A percentile compares a stretch with the other conserved stretches of the same genome.
Conservation (phyloP, 2,113 vertebrate genomes). For the Danionella cerebrum region DNA sequence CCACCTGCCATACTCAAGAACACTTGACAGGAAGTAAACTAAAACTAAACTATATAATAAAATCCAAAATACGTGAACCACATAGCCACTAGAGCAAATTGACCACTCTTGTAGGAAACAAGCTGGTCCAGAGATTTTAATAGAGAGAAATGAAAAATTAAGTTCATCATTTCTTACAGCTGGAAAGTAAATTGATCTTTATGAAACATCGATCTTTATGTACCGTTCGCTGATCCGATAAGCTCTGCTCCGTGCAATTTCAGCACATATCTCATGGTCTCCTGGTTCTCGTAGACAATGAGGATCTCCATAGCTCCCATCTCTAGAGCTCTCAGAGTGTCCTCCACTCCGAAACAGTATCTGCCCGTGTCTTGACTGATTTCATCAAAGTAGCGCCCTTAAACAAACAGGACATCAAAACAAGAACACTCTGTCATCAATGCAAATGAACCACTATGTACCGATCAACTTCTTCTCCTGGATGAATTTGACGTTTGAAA, state of each 20-base stretch:
- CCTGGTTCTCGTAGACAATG: constrained; percentile 98
- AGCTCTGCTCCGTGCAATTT: constrained; percentile 91
- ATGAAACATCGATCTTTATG: background rate
- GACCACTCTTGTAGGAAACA: too few relatives aligned
- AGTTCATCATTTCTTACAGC: too few relatives aligned
- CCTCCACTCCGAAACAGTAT: constrained; percentile 97
- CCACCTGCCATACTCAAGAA: too few relatives aligned
- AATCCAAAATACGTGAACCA: too few relatives aligned
- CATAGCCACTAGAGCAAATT: too few relatives aligned
- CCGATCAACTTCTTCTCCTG: constrained; percentile 99
- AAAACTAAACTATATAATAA: too few relatives aligned
- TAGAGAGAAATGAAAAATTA: too few relatives aligned
- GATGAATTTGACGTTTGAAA: constrained; percentile 99
- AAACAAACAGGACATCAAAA: background rate
- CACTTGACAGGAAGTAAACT: too few relatives aligned
- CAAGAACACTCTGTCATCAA: background rate
- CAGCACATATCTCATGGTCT: constrained; percentile 98
- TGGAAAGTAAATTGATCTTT: too few relatives aligned
- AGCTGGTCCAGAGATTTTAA: too few relatives aligned
- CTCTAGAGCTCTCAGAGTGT: constrained; percentile 96
- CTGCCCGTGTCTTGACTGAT: constrained; percentile 99
- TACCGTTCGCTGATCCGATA: constrained; percentile 68
- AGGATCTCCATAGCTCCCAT: constrained; percentile 99
- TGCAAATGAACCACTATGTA: constrained; percentile 35
- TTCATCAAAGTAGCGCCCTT: constrained; percentile 97